Percentiles rank a stretch among this genome's conserved stretches.
These are phyloP conservation scores for Trematomus bernacchii DNA, from an alignment of 2,797 vertebrate species.

Conservation along the genomic window DNA sequence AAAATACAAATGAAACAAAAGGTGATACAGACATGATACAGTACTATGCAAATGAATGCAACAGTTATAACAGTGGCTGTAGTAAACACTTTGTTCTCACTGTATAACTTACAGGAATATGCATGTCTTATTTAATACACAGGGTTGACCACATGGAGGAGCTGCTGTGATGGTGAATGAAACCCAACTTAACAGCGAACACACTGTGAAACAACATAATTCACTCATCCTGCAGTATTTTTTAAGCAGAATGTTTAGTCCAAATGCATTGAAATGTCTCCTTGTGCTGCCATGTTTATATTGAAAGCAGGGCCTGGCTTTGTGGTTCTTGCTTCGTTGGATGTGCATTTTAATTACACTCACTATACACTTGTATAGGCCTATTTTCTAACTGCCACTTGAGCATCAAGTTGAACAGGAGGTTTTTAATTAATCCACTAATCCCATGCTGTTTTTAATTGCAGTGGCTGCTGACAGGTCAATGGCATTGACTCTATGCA, in stretches of 20 bases:
- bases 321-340: slow-evolving; percentile 33
- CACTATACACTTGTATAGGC: slow-evolving; percentile 31
- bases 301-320: slow-evolving; percentile 6
- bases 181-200: background rate
- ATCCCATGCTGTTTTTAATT: slow-evolving; percentile 72
- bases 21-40: too few relatives aligned
- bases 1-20: too few relatives aligned
- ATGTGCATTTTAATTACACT: slow-evolving; percentile 50
- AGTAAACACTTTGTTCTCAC: slow-evolving; percentile 5
- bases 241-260: background rate
- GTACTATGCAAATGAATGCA: too few relatives aligned
- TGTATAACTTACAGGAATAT: background rate
- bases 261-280: slow-evolving; percentile 4
- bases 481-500: slow-evolving; percentile 39
- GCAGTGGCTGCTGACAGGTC: slow-evolving; percentile 59
- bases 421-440: slow-evolving; percentile 65
- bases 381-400: slow-evolving; percentile 44
- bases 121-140: slow-evolving; percentile 9
- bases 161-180: slow-evolving; percentile 50
- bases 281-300: slow-evolving; percentile 22
- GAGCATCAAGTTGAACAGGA: slow-evolving; percentile 54
- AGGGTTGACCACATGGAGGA: slow-evolving; percentile 60
- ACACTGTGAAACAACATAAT: background rate
- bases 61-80: background rate
- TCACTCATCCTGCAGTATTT: slow-evolving; percentile 2